Base-by-base conservation (phyloP, 2,888 invertebrate genomes). In the Crematogaster levior region DNA sequence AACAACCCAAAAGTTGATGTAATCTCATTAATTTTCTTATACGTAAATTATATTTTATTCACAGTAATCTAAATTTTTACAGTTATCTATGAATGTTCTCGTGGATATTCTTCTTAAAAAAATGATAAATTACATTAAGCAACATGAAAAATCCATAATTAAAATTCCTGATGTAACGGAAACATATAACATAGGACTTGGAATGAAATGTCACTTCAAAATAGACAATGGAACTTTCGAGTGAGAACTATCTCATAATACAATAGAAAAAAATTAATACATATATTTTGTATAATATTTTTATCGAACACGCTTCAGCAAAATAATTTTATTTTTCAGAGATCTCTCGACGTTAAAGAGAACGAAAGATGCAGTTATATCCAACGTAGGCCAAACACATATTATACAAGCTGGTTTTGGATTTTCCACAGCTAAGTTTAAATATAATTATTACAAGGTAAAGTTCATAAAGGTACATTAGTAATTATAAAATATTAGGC, bases 391-490 rank as follows among this genome's bases (percentile, higher is more conserved):
- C 7, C 9, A 34, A 21, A 90, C 86, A 60, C 85, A 89, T 30
- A 27, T 79, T 6, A 85, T 87, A 24, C 82, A 85, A 10, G 84
- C 86, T 48, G 89, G 85, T n/a, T 86, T 91, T 66, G 88, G 87
- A 48, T 73, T 91, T 7, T 72, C 83, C 27, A 75, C n/a, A 40
- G 85, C 86, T 1, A 37, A 72, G 9, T 79, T 91, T 74, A 30
- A 84, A 1, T 91, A 88, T 46, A 34, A 82, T 30, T 66, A 84
- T 46, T 91, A 91, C 40, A 85, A 75, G 87, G 91, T 91, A 89
- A 85, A 58, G 3, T 65, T 21, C 5, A 37, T 66, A 40, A 18
- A 5, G n/a, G 18, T 27, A n/a, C n/a, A n/a, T 37, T 10, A 37
- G 15, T 18, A 10, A 43, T 48, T 66, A 56, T 27, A 70, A 53